A percentile compares a stretch with the other conserved stretches of the same genome.
phyloP scores from a whole-genome alignment of 2,113 vertebrate genomes.

The Pseudonaja textilis region DNA sequence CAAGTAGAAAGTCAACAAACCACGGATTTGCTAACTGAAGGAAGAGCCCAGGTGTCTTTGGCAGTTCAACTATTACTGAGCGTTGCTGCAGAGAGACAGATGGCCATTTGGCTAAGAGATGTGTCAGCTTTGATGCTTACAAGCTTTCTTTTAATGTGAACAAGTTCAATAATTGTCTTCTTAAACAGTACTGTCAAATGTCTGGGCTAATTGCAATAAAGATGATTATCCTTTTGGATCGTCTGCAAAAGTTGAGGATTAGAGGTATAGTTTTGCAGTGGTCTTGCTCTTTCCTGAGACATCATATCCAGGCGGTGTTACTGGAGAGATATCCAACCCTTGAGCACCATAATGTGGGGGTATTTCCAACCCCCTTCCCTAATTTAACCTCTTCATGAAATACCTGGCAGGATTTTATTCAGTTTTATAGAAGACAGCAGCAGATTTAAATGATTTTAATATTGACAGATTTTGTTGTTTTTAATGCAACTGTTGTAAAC shows the following conservation, averaged over 20 bases:
- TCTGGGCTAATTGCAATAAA: not conserved
- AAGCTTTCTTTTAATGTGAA: not conserved
- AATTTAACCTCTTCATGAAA: not conserved
- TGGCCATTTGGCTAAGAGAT: conserved; percentile 1
- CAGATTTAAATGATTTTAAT: not conserved
- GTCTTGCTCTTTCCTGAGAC: not conserved
- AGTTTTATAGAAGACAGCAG: not conserved
- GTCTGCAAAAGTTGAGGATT: not conserved
- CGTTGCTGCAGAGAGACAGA: not conserved
- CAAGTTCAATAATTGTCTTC: conserved; percentile 1
- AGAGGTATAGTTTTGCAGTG: not conserved
- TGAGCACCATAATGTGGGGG: not conserved
- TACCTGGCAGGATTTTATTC: not conserved
- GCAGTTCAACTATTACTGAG: not conserved
- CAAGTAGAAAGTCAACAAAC: not conserved
- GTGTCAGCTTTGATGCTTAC: not conserved
- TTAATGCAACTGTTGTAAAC: not conserved
- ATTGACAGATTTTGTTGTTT: not conserved
- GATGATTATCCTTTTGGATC: not conserved
- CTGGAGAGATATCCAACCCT: not conserved
- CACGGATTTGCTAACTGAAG: not conserved
- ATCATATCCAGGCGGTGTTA: not conserved
- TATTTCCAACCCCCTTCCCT: not conserved
- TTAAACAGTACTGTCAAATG: not conserved
- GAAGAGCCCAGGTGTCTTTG: not conserved